Evolutionary conservation across 2,888 invertebrate genomes (phyloP).

Genomic region (Hemicrepidius hirtus): DNA sequence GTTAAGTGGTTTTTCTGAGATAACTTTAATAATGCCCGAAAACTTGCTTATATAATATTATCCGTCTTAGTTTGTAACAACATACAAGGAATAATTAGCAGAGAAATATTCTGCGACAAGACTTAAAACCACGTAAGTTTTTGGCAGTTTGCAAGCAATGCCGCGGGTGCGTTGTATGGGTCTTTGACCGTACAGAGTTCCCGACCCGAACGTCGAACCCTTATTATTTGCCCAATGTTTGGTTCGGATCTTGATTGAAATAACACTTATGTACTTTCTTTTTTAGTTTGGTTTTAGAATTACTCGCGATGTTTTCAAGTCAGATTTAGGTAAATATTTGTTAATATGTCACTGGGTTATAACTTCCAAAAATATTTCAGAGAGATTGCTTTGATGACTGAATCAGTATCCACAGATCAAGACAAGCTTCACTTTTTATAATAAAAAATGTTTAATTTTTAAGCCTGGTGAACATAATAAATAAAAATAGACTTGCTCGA

Average conservation of each 20-base stretch:
- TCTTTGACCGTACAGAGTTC: constrained; percentile 54
- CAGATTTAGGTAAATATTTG: not conserved
- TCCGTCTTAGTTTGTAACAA: not conserved
- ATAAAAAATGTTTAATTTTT: too few relatives aligned
- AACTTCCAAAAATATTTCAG: too few relatives aligned
- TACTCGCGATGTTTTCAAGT: not conserved
- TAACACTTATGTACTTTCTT: constrained; percentile 17
- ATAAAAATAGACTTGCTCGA: too few relatives aligned
- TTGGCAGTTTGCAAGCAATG: constrained; percentile 39
- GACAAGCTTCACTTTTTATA: too few relatives aligned
- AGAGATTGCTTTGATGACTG: too few relatives aligned
- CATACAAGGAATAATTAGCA: constrained; percentile 16
- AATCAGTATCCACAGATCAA: too few relatives aligned
- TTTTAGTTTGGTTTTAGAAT: not conserved
- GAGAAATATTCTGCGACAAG: constrained; percentile 3
- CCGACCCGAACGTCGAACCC: constrained; percentile 54
- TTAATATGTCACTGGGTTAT: not conserved
- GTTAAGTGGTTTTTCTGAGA: too few relatives aligned
- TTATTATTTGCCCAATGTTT: constrained; percentile 52
- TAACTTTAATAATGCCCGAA: not conserved
- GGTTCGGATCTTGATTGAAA: constrained; percentile 48
- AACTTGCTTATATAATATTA: not conserved
- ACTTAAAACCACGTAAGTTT: constrained; percentile 27
- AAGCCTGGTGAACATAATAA: too few relatives aligned
- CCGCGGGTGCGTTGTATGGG: constrained; percentile 45